phyloP scores from a whole-genome alignment of 2,888 invertebrate species.

The Eupithecia subfuscata region DNA sequence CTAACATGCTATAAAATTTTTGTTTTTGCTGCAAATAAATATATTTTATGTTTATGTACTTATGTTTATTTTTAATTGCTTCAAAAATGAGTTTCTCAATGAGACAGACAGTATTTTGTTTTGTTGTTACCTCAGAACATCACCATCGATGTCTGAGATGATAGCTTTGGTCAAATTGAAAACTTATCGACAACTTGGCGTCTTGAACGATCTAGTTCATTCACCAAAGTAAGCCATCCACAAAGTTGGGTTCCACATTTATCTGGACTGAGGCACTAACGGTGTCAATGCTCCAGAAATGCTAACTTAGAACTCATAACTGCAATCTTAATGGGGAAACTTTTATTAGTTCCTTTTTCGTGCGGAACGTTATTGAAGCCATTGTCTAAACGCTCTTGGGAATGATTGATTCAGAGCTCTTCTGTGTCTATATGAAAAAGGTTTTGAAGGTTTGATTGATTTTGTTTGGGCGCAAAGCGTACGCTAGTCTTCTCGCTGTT shows the following conservation, averaged over 20 bases:
- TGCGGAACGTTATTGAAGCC: conserved; percentile 23
- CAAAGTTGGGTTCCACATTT: conserved; percentile 30
- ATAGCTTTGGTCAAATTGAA: conserved; percentile 3
- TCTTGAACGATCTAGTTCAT: conserved; percentile 28
- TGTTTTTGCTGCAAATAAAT: too few relatives aligned
- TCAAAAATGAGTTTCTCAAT: not conserved
- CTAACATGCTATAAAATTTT: too few relatives aligned
- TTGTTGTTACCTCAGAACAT: not conserved
- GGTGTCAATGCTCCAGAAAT: conserved; percentile 32
- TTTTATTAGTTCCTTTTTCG: conserved; percentile 37
- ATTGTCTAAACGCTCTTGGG: conserved; percentile 25
- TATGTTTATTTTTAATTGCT: not conserved
- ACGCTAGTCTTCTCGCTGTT: not conserved
- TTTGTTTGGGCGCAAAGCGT: not conserved
- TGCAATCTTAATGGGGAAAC: conserved; percentile 47
- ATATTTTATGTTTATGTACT: too few relatives aligned
- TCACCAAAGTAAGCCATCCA: conserved; percentile 25
- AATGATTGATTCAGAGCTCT: conserved; percentile 14
- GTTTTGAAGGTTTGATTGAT: conserved; percentile 6
- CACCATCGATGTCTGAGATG: not conserved
- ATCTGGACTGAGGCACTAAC: conserved; percentile 34
- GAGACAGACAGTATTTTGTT: not conserved
- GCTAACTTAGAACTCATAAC: conserved; percentile 32
- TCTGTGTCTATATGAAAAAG: conserved; percentile 5
- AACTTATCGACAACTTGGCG: conserved; percentile 21